A percentile compares a stretch with the other conserved stretches of the same genome.
phyloP scores from a whole-genome alignment of 2,888 invertebrate species.

The Cheilosia scutellata region DNA sequence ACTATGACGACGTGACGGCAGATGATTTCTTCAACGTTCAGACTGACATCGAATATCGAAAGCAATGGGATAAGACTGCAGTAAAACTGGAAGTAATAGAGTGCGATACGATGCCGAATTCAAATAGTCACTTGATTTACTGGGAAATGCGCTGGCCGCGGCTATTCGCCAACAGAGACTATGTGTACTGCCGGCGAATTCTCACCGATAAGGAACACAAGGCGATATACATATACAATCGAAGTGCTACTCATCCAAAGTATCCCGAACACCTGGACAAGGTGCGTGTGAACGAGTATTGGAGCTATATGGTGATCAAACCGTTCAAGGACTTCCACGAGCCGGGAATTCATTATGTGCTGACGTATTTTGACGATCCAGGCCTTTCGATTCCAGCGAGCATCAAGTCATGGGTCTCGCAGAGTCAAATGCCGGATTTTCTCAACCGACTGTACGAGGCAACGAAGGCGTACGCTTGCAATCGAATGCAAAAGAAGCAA shows the following conservation, averaged over 20 bases:
- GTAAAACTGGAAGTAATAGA: conserved; percentile 90
- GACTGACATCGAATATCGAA: conserved; percentile 91
- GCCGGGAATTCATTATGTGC: conserved; percentile 87
- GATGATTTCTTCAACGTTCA: conserved; percentile 93
- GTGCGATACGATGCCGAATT: conserved; percentile 85
- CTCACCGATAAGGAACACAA: conserved; percentile 86
- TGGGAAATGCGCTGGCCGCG: conserved; percentile 96
- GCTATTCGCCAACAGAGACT: conserved; percentile 93
- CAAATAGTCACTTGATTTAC: conserved; percentile 90
- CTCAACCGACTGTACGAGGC: conserved; percentile 89
- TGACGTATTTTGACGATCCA: conserved; percentile 95
- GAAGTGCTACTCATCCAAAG: conserved; percentile 88
- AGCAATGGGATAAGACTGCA: conserved; percentile 92
- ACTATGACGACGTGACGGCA: conserved; percentile 91
- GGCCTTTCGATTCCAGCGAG: conserved; percentile 90
- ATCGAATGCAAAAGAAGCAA: conserved; percentile 83
- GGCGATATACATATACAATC: conserved; percentile 88
- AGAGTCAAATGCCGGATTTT: conserved; percentile 91
- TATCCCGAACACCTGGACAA: conserved; percentile 89
- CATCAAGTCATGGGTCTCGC: conserved; percentile 90
- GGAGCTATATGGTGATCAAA: conserved; percentile 94
- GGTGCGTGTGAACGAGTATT: conserved; percentile 91
- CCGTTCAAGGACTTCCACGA: conserved; percentile 84
- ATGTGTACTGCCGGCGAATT: conserved; percentile 91
- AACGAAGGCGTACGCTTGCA: conserved; percentile 86